Conservation (phyloP, 92 coral and sea anemone genomes). For the Epizoanthus stellaris region DNA sequence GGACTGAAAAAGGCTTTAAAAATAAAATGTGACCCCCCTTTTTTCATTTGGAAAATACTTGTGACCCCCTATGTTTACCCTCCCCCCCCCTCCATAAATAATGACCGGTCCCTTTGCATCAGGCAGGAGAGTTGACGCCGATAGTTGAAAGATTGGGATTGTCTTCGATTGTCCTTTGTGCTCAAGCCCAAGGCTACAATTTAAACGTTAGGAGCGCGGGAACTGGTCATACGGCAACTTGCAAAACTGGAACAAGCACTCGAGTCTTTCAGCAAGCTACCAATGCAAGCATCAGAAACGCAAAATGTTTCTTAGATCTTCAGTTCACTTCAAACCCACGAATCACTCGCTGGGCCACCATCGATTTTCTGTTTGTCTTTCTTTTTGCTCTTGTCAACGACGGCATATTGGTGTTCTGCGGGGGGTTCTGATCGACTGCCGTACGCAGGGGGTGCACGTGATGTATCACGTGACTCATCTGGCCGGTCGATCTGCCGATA, state of each 20-base stretch:
- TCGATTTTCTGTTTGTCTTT: conserved; percentile 54
- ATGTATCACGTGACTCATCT: conserved; percentile 41
- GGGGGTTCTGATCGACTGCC: conserved; percentile 54
- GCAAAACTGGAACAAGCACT: background rate
- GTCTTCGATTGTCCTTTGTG: background rate
- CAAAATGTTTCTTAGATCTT: background rate
- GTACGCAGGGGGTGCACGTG: conserved; percentile 70
- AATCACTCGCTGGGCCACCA: conserved; percentile 81
- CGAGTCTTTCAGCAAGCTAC: background rate
- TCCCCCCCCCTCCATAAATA: too few species aligned
- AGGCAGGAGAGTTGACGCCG: background rate
- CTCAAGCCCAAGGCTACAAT: background rate
- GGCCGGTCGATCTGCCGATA: conserved; percentile 60
- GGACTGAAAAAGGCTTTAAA: too few species aligned
- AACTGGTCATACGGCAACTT: background rate
- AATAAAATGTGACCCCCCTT: too few species aligned
- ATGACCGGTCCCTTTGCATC: too few species aligned
- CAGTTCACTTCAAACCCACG: conserved; percentile 81
- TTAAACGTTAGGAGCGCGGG: background rate
- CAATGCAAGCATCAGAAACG: background rate
- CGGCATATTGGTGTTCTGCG: conserved; percentile 77
- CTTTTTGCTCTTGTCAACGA: conserved; percentile 88
- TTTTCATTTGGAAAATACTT: too few species aligned
- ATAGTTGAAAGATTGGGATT: background rate
- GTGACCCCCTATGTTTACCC: too few species aligned